These are phyloP conservation scores for Melanaphis sacchari DNA, from an alignment of 1,140 invertebrate species.

Conservation along the genomic window DNA sequence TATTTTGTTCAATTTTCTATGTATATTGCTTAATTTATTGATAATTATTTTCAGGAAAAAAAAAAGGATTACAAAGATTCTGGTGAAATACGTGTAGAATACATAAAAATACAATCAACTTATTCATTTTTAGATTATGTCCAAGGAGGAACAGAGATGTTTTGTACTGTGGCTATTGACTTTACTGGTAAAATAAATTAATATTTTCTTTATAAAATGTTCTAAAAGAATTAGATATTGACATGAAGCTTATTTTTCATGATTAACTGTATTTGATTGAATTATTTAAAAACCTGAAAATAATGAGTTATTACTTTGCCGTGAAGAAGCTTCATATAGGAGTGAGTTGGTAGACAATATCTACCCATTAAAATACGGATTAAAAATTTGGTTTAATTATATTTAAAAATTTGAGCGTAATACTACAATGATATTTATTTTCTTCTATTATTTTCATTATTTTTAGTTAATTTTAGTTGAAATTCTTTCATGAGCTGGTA, in stretches of 20 bases:
- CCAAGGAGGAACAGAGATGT: slow-evolving; percentile 67
- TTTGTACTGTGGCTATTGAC: slow-evolving; percentile 70
- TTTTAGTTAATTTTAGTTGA: no score
- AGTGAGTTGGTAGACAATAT: no score
- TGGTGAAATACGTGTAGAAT: slow-evolving; percentile 62
- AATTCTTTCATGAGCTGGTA: no score
- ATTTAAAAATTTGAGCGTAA: no score
- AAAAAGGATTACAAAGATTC: slow-evolving; percentile 63
- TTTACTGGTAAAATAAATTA: slow-evolving; percentile 65
- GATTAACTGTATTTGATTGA: not conserved
- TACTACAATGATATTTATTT: no score
- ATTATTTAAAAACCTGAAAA: not conserved
- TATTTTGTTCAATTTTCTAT: not conserved
- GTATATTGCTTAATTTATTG: not conserved
- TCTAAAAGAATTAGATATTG: not conserved
- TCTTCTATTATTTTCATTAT: no score
- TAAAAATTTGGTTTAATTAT: no score
- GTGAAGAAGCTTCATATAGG: no score
- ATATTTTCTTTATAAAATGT: not conserved
- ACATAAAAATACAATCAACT: slow-evolving; percentile 63
- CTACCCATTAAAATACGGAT: no score
- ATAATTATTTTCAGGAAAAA: slow-evolving; percentile 59
- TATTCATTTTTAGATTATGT: slow-evolving; percentile 71
- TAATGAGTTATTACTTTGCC: not conserved
- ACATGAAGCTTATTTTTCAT: not conserved